phyloP scores from a whole-genome alignment of 1,140 invertebrate species.

The Agrypnia vestita region DNA sequence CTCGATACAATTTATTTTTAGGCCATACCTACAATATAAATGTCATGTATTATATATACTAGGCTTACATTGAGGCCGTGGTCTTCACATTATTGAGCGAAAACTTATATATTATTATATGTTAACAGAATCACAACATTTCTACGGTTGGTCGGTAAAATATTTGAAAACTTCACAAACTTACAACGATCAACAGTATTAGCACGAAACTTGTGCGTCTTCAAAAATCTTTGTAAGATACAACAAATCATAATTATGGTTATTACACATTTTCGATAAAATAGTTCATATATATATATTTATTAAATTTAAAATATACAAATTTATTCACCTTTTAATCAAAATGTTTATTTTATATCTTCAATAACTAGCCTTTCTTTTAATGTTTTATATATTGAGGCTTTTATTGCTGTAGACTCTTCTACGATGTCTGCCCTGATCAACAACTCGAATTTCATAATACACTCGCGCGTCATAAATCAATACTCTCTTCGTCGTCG shows the following conservation, averaged over 20 bases:
- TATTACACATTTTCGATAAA: conserved; percentile 22
- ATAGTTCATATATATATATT: conserved; percentile 30
- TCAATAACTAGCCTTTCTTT: too few relatives aligned
- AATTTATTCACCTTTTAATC: conserved; percentile 6
- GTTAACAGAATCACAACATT: conserved; percentile 14
- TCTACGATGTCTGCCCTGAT: too few relatives aligned
- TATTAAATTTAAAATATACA: conserved; percentile 25
- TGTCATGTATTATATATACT: background rate
- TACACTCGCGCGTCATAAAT: too few relatives aligned
- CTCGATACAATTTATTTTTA: conserved; percentile 1
- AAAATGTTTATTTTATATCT: background rate
- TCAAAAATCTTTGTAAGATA: conserved; percentile 11
- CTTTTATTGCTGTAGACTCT: too few relatives aligned
- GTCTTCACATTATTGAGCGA: conserved; percentile 6
- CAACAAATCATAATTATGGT: conserved; percentile 25
- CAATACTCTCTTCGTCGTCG: too few relatives aligned
- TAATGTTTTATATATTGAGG: too few relatives aligned
- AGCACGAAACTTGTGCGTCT: background rate
- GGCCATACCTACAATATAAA: background rate
- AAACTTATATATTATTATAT: conserved; percentile 4
- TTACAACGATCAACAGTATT: background rate
- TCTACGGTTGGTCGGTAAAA: conserved; percentile 12
- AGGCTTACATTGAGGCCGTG: conserved; percentile 10
- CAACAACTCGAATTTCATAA: too few relatives aligned
- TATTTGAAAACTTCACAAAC: conserved; percentile 15